phyloP scores from a whole-genome alignment of 2,113 vertebrate species.

The Megatriorchis doriae region DNA sequence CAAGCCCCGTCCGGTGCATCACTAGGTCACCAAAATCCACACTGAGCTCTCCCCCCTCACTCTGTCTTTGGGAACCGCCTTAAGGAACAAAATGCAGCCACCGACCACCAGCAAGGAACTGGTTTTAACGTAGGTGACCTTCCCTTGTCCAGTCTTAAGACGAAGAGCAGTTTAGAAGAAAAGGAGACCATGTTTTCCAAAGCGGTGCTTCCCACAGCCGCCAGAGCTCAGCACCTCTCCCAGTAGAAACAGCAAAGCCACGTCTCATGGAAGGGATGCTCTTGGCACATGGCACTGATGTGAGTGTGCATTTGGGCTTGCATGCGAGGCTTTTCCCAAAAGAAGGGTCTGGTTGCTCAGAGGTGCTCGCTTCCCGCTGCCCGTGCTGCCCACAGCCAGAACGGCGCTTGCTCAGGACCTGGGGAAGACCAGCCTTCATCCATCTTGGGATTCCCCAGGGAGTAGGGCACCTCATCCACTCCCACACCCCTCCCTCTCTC shows the following conservation, averaged over 20 bases:
- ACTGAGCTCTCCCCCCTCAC: background rate
- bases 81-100: background rate
- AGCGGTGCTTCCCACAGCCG: background rate
- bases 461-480: background rate
- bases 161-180: background rate
- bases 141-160: background rate
- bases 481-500: background rate
- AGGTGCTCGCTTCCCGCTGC: accelerated
- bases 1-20: background rate
- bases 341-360: background rate
- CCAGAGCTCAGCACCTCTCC: background rate
- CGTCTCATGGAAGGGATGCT: background rate
- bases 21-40: background rate
- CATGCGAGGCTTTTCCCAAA: background rate
- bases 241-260: background rate
- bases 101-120: background rate
- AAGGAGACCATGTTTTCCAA: background rate
- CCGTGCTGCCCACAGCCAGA: background rate
- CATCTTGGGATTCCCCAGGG: background rate
- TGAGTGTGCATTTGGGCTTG: accelerated
- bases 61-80: background rate
- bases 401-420: background rate
- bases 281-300: background rate
- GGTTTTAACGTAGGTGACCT: background rate
- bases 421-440: background rate